phyloP scores from a whole-genome alignment of 2,888 invertebrate genomes.

The Lasioglossum figueresi region DNA sequence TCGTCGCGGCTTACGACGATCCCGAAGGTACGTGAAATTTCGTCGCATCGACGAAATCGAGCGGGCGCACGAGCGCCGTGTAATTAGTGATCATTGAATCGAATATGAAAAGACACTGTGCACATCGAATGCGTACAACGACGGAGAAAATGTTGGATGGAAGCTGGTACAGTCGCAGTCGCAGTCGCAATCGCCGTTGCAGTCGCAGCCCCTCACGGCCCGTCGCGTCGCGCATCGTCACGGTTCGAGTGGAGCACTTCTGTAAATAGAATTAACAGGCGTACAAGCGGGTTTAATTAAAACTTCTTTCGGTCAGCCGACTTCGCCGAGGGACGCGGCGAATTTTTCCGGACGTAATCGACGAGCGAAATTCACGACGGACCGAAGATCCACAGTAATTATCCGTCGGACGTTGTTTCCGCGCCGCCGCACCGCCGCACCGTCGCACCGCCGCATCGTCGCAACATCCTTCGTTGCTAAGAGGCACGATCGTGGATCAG shows the following conservation, averaged over 20 bases:
- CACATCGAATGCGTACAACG: neutral
- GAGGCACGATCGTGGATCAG: constrained; percentile 31
- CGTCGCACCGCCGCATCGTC: too few species aligned
- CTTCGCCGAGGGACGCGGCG: neutral
- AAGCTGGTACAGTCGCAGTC: neutral
- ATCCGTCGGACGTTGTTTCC: constrained; percentile 21
- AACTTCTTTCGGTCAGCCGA: constrained; percentile 29
- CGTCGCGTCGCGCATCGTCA: neutral
- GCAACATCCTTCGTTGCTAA: neutral
- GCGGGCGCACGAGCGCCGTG: constrained; percentile 6
- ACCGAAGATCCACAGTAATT: constrained; percentile 17
- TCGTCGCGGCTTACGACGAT: neutral
- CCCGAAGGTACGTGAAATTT: constrained; percentile 32
- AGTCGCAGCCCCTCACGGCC: neutral
- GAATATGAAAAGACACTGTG: constrained; percentile 22
- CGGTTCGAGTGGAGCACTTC: constrained; percentile 28
- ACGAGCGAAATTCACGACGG: constrained; percentile 1
- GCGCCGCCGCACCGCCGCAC: too few species aligned
- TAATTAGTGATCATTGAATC: constrained; percentile 55
- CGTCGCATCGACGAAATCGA: constrained; percentile 45
- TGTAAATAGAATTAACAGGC: constrained; percentile 47
- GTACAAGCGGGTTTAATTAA: constrained; percentile 47
- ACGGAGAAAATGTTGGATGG: constrained; percentile 15
- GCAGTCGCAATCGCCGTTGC: neutral
- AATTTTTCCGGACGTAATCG: constrained; percentile 23